Conservation (phyloP, 1,140 invertebrate genomes). For the Drosophila rhopaloa region DNA sequence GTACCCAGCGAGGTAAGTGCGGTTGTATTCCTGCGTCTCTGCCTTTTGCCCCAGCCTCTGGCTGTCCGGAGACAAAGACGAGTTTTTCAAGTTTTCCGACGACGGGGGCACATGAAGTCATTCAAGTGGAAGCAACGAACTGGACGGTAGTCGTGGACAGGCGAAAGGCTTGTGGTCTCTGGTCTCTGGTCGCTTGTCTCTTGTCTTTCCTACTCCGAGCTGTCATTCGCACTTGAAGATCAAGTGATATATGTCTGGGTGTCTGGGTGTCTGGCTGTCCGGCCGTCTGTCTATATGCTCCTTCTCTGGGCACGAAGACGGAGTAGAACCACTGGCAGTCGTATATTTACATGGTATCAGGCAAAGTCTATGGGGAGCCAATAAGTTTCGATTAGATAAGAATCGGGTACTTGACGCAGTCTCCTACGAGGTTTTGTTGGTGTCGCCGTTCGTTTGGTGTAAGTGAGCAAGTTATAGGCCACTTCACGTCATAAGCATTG, state of each 20-base stretch:
- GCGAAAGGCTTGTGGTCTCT: slow-evolving; percentile 54
- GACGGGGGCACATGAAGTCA: slow-evolving; percentile 72
- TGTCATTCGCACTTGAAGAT: slow-evolving; percentile 77
- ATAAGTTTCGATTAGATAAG: slow-evolving; percentile 55
- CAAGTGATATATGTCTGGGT: slow-evolving; percentile 56
- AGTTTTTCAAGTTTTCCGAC: slow-evolving; percentile 81
- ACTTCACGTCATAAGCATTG: slow-evolving; percentile 22
- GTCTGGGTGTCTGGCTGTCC: slow-evolving; percentile 4
- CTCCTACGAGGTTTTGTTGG: slow-evolving; percentile 12
- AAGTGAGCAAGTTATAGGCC: slow-evolving; percentile 30
- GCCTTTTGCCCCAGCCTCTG: slow-evolving; percentile 52
- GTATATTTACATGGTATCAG: slow-evolving; percentile 51
- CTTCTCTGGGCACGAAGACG: slow-evolving; percentile 14
- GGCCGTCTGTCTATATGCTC: not conserved
- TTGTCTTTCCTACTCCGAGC: slow-evolving; percentile 34
- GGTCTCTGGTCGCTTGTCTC: slow-evolving; percentile 33
- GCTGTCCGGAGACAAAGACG: slow-evolving; percentile 66
- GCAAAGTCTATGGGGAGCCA: slow-evolving; percentile 48
- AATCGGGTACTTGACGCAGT: slow-evolving; percentile 42
- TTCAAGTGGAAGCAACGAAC: slow-evolving; percentile 76
- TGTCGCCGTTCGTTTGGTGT: slow-evolving; percentile 21
- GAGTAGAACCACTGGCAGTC: slow-evolving; percentile 32
- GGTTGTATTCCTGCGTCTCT: slow-evolving; percentile 39
- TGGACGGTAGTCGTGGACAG: slow-evolving; percentile 53
- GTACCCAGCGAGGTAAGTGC: slow-evolving; percentile 59